Evolutionary conservation across 1,140 invertebrate species (phyloP).

Genomic region (Sitodiplosis mosellana): DNA sequence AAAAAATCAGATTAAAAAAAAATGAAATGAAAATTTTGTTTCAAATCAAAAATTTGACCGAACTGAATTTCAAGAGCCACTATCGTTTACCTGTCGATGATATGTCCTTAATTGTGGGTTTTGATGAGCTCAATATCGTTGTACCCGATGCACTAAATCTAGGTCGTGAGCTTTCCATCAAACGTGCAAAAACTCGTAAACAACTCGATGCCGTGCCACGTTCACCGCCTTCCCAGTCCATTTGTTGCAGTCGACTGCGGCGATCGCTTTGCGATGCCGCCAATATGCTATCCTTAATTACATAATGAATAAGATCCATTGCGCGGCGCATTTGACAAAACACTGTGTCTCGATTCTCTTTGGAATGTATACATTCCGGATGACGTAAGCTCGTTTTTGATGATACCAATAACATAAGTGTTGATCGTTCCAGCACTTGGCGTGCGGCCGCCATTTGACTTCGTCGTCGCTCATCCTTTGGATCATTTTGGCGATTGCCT

Average conservation of each 20-base stretch:
- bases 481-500: slow-evolving; percentile 55
- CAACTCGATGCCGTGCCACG: slow-evolving; percentile 52
- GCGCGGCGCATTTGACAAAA: slow-evolving; percentile 93
- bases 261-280: slow-evolving; percentile 23
- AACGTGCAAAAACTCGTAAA: slow-evolving; percentile 63
- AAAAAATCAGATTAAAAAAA: no score
- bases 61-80: no score
- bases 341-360: slow-evolving; percentile 91
- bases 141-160: background rate
- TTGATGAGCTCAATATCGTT: background rate
- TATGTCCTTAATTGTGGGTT: background rate
- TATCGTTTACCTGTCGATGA: background rate
- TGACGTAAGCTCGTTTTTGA: slow-evolving; percentile 90
- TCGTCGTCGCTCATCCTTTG: slow-evolving; percentile 85
- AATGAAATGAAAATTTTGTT: no score
- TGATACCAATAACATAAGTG: slow-evolving; percentile 91
- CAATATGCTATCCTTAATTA: slow-evolving; percentile 83
- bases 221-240: slow-evolving; percentile 41
- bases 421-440: slow-evolving; percentile 90
- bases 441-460: slow-evolving; percentile 91
- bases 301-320: slow-evolving; percentile 94
- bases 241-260: slow-evolving; percentile 19
- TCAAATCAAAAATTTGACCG: no score
- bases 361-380: slow-evolving; percentile 79
- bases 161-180: slow-evolving; percentile 45